Conservation (phyloP, 1,140 invertebrate genomes). For the Zaprionus africanus region DNA sequence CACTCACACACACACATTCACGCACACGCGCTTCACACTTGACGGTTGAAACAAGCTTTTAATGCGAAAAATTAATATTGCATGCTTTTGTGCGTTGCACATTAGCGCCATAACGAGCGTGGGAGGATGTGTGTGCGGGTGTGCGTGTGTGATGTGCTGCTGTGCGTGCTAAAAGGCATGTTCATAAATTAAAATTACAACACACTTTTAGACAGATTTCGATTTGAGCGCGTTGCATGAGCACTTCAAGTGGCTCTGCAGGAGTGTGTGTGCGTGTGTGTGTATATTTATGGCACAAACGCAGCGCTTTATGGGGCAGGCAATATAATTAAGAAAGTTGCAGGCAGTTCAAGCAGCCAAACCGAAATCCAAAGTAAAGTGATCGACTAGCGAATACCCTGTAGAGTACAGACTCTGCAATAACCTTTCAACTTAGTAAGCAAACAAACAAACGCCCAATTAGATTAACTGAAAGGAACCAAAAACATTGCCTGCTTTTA, state of each 20-base stretch:
- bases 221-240: constrained; percentile 3
- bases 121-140: background rate
- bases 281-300: background rate
- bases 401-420: background rate
- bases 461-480: background rate
- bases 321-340: constrained; percentile 3
- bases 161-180: constrained; percentile 16
- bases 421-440: background rate
- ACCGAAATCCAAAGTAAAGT: no score
- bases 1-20: background rate
- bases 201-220: constrained; percentile 36
- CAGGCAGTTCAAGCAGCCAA: background rate
- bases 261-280: background rate
- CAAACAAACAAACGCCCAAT: background rate
- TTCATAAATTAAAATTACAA: constrained; percentile 47
- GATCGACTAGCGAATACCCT: no score
- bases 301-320: background rate
- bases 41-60: constrained; percentile 10
- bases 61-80: constrained; percentile 60
- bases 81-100: constrained; percentile 51
- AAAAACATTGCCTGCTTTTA: constrained; percentile 24
- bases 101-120: constrained; percentile 7
- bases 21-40: background rate
- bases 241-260: background rate
- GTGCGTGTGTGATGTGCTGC: constrained; percentile 10